Evolutionary conservation across 2,888 invertebrate genomes (phyloP).

Genomic region (Oscheius sp.): DNA sequence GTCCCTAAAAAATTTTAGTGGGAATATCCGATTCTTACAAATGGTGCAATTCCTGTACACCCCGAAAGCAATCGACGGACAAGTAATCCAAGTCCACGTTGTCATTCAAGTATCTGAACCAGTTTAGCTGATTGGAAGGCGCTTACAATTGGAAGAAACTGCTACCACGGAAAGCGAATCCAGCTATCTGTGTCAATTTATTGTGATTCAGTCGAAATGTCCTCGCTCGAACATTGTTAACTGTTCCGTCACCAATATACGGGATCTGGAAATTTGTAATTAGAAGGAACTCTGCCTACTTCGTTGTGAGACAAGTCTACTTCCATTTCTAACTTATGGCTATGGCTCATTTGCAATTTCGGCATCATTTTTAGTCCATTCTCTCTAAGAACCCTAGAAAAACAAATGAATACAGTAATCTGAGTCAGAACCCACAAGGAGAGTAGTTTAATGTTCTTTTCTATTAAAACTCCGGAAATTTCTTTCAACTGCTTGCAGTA

Average conservation of each 20-base stretch:
- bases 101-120: slow-evolving; percentile 55
- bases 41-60: slow-evolving; percentile 54
- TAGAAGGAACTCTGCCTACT: slow-evolving; percentile 32
- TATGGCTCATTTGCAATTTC: slow-evolving; percentile 44
- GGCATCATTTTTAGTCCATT: slow-evolving; percentile 51
- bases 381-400: slow-evolving; percentile 37
- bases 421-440: slow-evolving; percentile 51
- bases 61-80: slow-evolving; percentile 59
- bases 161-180: slow-evolving; percentile 60
- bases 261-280: slow-evolving; percentile 36
- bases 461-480: slow-evolving; percentile 57
- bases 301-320: slow-evolving; percentile 60
- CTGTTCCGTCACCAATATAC: slow-evolving; percentile 47
- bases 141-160: slow-evolving; percentile 62
- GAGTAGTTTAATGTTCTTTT: slow-evolving; percentile 56
- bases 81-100: slow-evolving; percentile 56
- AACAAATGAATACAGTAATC: too few relatives aligned
- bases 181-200: slow-evolving; percentile 50
- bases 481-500: slow-evolving; percentile 54
- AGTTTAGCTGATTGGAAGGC: neutral
- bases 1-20: slow-evolving; percentile 47
- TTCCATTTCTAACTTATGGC: slow-evolving; percentile 51
- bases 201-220: slow-evolving; percentile 54
- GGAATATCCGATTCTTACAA: slow-evolving; percentile 44
- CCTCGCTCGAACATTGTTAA: slow-evolving; percentile 50